Evolutionary conservation across 2,888 invertebrate species (phyloP).

Genomic region (Acleris cristana): DNA sequence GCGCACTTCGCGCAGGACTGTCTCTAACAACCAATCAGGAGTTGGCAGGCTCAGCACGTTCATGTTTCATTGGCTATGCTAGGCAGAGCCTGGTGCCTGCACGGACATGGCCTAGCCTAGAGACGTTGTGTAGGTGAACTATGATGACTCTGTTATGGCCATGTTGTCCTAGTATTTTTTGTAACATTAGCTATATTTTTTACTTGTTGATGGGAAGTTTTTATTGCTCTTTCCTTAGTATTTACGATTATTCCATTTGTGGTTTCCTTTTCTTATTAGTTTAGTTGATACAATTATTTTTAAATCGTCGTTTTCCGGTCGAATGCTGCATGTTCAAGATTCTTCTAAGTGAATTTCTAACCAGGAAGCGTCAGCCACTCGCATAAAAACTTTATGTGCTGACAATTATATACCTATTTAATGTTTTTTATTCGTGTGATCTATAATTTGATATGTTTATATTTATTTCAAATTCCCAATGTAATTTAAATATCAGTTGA

Average conservation of each 20-base stretch:
- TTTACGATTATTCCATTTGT: not conserved
- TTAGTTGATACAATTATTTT: no score
- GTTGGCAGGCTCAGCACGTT: constrained; percentile 63
- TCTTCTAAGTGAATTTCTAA: no score
- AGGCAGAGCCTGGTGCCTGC: constrained; percentile 59
- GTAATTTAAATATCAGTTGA: no score
- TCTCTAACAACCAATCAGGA: constrained; percentile 41
- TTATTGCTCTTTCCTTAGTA: not conserved
- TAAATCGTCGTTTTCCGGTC: no score
- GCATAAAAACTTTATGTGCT: no score
- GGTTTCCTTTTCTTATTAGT: constrained; percentile 4
- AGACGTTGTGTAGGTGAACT: constrained; percentile 68
- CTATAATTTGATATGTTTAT: no score
- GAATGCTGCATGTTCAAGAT: no score
- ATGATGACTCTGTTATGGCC: constrained; percentile 53
- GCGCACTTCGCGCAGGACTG: constrained; percentile 47
- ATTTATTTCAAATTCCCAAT: no score
- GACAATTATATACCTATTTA: no score
- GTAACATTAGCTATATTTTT: constrained; percentile 26
- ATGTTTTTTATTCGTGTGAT: no score
- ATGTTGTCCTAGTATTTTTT: constrained; percentile 38
- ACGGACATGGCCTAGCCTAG: constrained; percentile 64
- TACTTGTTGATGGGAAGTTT: not conserved
- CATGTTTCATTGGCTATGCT: constrained; percentile 67
- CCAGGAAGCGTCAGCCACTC: no score